Evolutionary conservation across 1,140 invertebrate genomes (phyloP).

Genomic region (Andricus grossulariae): DNA sequence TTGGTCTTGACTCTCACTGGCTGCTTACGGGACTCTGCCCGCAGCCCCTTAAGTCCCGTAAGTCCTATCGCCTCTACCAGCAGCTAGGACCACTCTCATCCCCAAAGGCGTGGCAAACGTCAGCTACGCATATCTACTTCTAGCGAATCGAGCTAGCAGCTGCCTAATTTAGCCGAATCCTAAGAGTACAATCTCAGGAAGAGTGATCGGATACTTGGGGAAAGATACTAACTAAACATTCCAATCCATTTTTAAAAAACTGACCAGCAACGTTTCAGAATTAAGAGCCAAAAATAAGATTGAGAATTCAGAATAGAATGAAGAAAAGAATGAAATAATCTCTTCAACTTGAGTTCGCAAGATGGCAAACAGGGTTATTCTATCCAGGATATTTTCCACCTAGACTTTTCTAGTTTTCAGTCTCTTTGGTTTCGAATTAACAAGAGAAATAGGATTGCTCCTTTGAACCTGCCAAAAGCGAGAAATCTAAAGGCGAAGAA

Average conservation of each 20-base stretch:
- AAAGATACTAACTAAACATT: background rate
- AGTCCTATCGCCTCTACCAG: slow-evolving; percentile 91
- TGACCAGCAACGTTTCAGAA: background rate
- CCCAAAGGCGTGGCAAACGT: slow-evolving; percentile 72
- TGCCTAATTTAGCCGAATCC: slow-evolving; percentile 66
- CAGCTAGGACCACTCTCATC: slow-evolving; percentile 84
- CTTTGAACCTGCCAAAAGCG: slow-evolving; percentile 32
- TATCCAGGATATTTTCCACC: slow-evolving; percentile 21
- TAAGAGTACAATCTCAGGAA: slow-evolving; percentile 64
- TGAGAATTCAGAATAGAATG: background rate
- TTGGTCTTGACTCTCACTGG: slow-evolving; percentile 94
- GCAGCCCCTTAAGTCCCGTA: slow-evolving; percentile 88
- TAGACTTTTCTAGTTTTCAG: slow-evolving; percentile 19
- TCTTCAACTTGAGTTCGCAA: slow-evolving; percentile 3
- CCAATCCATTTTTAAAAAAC: background rate
- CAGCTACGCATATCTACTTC: slow-evolving; percentile 72
- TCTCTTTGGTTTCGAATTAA: background rate
- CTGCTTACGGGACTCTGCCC: slow-evolving; percentile 87
- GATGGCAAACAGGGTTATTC: slow-evolving; percentile 20
- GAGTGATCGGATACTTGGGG: slow-evolving; percentile 58
- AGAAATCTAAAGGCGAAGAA: slow-evolving; percentile 34
- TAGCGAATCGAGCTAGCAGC: slow-evolving; percentile 74
- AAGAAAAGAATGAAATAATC: background rate
- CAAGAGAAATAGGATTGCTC: slow-evolving; percentile 29
- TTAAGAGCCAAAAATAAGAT: background rate